Conservation (phyloP, 2,113 vertebrate species). For the Atlantisia rogersi region DNA sequence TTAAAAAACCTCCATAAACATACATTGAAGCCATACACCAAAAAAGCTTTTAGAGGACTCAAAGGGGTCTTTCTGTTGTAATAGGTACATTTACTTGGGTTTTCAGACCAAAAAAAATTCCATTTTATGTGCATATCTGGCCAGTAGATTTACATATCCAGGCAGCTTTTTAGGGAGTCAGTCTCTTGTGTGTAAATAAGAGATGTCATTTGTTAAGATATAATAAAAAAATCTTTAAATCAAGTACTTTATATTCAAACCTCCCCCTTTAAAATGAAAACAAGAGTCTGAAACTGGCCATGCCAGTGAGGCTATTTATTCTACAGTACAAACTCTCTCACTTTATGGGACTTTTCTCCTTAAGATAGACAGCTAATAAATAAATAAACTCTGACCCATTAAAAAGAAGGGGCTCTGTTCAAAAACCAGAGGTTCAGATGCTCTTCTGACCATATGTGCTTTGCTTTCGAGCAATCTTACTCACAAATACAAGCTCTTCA, state of each 20-base stretch:
- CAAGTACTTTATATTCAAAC: slow-evolving; percentile 48
- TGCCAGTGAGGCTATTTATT: slow-evolving; percentile 13
- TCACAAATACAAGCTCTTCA: background rate
- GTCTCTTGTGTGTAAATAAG: slow-evolving; percentile 60
- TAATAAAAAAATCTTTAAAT: slow-evolving; percentile 62
- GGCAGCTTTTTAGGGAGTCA: slow-evolving; percentile 51
- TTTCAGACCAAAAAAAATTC: slow-evolving; percentile 54
- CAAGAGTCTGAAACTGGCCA: slow-evolving; percentile 7
- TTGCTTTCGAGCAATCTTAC: background rate
- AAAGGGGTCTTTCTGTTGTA: slow-evolving; percentile 46
- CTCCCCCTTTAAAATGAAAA: slow-evolving; percentile 45
- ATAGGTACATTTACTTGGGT: slow-evolving; percentile 58
- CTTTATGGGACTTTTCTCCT: slow-evolving; percentile 26
- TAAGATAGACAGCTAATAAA: background rate
- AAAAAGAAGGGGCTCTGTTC: background rate
- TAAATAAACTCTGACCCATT: background rate
- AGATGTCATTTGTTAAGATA: slow-evolving; percentile 58
- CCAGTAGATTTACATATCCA: slow-evolving; percentile 60
- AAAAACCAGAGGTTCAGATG: background rate
- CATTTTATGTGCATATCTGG: slow-evolving; percentile 37
- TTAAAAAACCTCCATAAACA: slow-evolving; percentile 22
- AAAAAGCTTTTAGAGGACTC: slow-evolving; percentile 62
- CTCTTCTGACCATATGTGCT: background rate
- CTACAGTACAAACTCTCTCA: background rate
- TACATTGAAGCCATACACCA: slow-evolving; percentile 24